Evolutionary conservation across 2,888 invertebrate genomes (phyloP), one percentile per base, ranked within the genome.

Genomic region (Eupithecia subfuscata): DNA sequence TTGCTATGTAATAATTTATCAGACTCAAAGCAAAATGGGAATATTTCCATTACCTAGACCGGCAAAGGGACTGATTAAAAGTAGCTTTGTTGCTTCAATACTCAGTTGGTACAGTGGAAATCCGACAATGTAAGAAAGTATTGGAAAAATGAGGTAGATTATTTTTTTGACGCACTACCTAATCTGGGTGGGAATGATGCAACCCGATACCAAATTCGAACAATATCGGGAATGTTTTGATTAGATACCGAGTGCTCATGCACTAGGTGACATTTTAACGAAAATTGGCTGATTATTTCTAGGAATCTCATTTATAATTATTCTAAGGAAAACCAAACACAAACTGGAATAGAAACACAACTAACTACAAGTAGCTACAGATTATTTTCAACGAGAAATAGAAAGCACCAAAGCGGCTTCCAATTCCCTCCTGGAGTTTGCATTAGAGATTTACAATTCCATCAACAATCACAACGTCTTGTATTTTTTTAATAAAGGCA

Each of bases 61-160:
- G 89, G 91, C 90, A 91, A 92, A 90, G 90, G 88, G 86, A 84
- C 88, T 94, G 92, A 94, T 94, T 94, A 94, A 94, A 94, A 92
- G 86, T 87, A 86, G 86, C 89, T 85, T 94, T 92, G 91, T 91
- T 87, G 84, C 85, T 84, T 82, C 86, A 70, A 67, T 73, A 84
- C 82, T 79, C 82, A 82, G 78, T n/a, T n/a, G n/a, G n/a, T 83
- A 83, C 84, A 76, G 78, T 82, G 78, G 78, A 78, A 81, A 78
- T 82, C 83, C 78, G 78, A 75, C 52, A 74, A 56, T 43, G 60
- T 48, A 43, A 43, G 65, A 22, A 56, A 67, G 45, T 69, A 69
- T n/a, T 64, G 18, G 6, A 64, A 63, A 64, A 60, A 60, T 60
- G 25, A 25, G 60, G 25, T 34, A 9, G 34, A 64, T 18, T 34